These are phyloP conservation scores for Fundulus diaphanus DNA, from an alignment of 2,797 vertebrate species.

Conservation along the genomic window DNA sequence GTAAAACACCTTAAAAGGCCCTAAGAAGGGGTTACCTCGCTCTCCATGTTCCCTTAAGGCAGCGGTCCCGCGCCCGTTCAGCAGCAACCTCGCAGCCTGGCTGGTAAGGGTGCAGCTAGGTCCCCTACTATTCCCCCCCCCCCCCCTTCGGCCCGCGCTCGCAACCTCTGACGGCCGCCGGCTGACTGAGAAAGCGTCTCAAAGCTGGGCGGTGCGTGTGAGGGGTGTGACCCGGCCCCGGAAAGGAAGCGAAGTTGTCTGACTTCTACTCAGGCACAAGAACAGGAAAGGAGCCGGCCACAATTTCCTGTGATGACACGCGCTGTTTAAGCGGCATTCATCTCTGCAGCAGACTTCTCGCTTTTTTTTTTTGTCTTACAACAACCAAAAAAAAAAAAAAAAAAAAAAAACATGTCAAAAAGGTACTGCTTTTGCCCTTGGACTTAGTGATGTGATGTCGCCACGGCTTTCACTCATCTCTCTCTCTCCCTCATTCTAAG, in stretches of 20 bases:
- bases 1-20: neutral
- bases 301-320: conserved; percentile 85
- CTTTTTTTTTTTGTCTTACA: conserved; percentile 6
- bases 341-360: neutral
- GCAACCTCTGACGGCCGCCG: conserved; percentile 50
- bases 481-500: neutral
- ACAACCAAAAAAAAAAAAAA: neutral
- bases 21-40: conserved; percentile 74
- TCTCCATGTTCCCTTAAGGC: conserved; percentile 76
- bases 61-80: conserved; percentile 9
- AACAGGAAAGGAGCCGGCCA: conserved; percentile 84
- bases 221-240: conserved; percentile 34
- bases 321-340: conserved; percentile 13
- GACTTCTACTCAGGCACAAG: conserved; percentile 26
- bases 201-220: conserved; percentile 8
- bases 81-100: conserved; percentile 9
- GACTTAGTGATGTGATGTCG: neutral
- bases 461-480: neutral
- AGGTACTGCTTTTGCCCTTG: neutral
- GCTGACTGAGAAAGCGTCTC: conserved; percentile 31
- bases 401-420: too few relatives aligned
- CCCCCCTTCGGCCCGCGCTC: conserved; percentile 54
- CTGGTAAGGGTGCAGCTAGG: conserved; percentile 32
- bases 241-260: conserved; percentile 45
- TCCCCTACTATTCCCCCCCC: conserved; percentile 52